phyloP scores from a whole-genome alignment of 1,140 invertebrate genomes.

The Triops cancriformis region DNA sequence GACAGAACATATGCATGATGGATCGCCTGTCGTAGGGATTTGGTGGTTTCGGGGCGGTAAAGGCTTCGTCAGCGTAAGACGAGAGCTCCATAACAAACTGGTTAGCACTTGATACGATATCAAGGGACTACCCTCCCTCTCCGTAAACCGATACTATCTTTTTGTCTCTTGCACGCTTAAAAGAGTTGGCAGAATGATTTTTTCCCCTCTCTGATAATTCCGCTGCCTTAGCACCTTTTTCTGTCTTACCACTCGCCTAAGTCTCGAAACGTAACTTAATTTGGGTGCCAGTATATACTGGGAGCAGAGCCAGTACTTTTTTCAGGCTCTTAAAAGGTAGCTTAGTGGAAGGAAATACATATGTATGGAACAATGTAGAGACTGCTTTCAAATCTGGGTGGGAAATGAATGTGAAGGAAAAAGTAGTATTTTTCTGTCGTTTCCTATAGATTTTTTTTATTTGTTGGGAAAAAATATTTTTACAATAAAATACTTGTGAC shows the following conservation, averaged over 20 bases:
- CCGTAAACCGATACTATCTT: neutral
- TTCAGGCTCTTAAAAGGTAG: too few species aligned
- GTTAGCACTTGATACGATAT: neutral
- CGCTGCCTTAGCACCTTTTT: neutral
- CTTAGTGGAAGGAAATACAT: neutral
- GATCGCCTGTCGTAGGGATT: neutral
- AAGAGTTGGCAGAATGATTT: neutral
- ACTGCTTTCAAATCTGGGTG: too few species aligned
- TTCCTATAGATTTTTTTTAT: too few species aligned
- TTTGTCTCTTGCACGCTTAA: neutral
- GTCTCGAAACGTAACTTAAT: neutral
- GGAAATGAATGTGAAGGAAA: too few species aligned
- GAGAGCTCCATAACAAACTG: neutral
- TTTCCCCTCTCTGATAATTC: neutral
- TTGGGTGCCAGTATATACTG: neutral
- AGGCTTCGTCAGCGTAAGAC: conserved; percentile 12
- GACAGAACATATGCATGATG: conserved; percentile 10
- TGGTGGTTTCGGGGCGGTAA: neutral
- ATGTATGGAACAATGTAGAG: neutral
- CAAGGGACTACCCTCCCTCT: neutral
- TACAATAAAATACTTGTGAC: too few species aligned
- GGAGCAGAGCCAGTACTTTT: neutral
- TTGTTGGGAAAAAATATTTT: too few species aligned
- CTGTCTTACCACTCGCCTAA: neutral
- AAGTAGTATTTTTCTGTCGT: too few species aligned